These are phyloP conservation scores for Tipula unca DNA, from an alignment of 2,888 invertebrate species.

Conservation along the genomic window DNA sequence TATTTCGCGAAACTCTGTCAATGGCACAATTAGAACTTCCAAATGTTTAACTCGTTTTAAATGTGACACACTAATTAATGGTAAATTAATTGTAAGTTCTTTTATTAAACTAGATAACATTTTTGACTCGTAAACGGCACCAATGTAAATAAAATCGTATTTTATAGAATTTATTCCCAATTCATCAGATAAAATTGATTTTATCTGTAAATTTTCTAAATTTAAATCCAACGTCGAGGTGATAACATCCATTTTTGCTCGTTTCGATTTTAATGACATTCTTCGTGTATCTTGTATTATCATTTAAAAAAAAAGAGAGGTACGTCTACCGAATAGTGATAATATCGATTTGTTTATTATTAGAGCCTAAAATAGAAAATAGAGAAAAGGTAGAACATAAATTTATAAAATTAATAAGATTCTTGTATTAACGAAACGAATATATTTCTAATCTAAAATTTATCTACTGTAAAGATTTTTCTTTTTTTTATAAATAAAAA, in stretches of 20 bases:
- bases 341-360: neutral
- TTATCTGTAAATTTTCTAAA: constrained; percentile 23
- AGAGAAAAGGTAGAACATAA: neutral
- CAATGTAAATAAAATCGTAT: constrained; percentile 51
- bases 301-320: neutral
- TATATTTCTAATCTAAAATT: neutral
- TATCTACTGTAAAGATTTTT: neutral
- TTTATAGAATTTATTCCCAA: constrained; percentile 42
- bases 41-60: constrained; percentile 61
- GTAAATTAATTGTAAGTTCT: constrained; percentile 49
- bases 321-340: neutral
- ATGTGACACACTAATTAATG: constrained; percentile 55
- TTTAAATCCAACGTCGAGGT: neutral
- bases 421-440: neutral
- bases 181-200: constrained; percentile 50
- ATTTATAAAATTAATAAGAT: neutral
- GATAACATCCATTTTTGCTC: neutral
- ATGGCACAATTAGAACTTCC: constrained; percentile 49
- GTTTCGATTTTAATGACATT: neutral
- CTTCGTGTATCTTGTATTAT: neutral
- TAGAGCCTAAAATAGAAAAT: neutral
- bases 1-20: constrained; percentile 34
- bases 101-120: constrained; percentile 54
- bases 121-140: constrained; percentile 51
- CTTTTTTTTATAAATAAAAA: neutral